Evolutionary conservation across 2,113 vertebrate genomes (phyloP).

Genomic region (Nothoprocta pentlandii): DNA sequence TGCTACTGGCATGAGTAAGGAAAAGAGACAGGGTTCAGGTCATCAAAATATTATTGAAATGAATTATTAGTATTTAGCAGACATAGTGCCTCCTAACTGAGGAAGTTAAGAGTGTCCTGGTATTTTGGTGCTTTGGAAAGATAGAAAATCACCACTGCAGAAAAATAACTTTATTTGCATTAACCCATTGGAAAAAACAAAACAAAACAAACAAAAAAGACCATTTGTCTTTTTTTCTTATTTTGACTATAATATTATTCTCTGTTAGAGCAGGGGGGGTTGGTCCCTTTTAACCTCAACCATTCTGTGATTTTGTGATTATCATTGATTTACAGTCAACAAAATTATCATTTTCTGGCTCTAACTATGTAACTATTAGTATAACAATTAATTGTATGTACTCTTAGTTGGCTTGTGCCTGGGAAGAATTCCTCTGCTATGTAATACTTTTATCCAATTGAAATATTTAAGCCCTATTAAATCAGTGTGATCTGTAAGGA

Average conservation of each 20-base stretch:
- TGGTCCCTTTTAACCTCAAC: too few relatives aligned
- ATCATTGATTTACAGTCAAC: not conserved
- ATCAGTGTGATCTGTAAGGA: not conserved
- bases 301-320: too few relatives aligned
- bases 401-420: not conserved
- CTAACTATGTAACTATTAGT: not conserved
- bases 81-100: not conserved
- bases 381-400: not conserved
- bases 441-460: not conserved
- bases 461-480: not conserved
- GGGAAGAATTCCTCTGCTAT: not conserved
- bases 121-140: not conserved
- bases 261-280: too few relatives aligned
- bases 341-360: not conserved
- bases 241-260: too few relatives aligned
- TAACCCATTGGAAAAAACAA: not conserved
- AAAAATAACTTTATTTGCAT: not conserved
- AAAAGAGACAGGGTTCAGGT: not conserved
- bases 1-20: not conserved
- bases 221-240: too few relatives aligned
- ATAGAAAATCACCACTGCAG: not conserved
- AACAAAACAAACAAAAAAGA: too few relatives aligned
- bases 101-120: not conserved
- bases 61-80: not conserved
- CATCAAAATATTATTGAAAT: not conserved